Evolutionary conservation across 2,113 vertebrate species (phyloP), one percentile per base, ranked within the genome.

Genomic region (Ictalurus furcatus): DNA sequence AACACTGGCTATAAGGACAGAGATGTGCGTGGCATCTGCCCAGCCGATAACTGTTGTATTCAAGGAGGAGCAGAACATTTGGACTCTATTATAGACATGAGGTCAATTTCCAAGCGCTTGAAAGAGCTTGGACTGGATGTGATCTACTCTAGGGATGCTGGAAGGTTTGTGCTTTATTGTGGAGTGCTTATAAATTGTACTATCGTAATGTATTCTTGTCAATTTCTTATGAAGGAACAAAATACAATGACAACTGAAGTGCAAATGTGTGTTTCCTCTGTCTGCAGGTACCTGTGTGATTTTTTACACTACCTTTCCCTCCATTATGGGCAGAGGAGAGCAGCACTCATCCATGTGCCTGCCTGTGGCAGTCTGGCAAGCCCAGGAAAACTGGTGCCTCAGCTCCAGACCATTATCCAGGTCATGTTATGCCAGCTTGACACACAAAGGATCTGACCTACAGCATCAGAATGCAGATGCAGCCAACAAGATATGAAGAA

Each of bases 251-350:
- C 13, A 34, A 30, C 0, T 82, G 2, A 56, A 30, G 58, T 40
- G 81, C 56, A 61, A 14, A 25, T 61, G 30, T 61, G 8, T 14
- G 44, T 84, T 40, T 84, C 54, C 85, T 23, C 28, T 87, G 71
- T 63, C 65, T 84, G 80, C 93, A 97, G 97, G 91, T 97, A 95
- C 6, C 67, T 97, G 93, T 98, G 97, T 19, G 96, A 97, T 93
- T 97, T 97, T 90, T 94, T 94, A 30, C 97, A 96, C 92, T 97
- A 97, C 87, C 79, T 93, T 79, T 98, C 96, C 4, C 91, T 97
- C 90, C 92, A 96, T 87, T 94, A 93, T 0, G 94, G 97, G 81
- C 88, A 92, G 17, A 91, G 95, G 56, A 95, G 89, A 34, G 96
- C 96, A 0, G 96, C 90, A 0, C 94, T 97, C 88, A 94, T 97